Evolutionary conservation across 2,888 invertebrate genomes (phyloP), one percentile per base, ranked within the genome.

Genomic region (Pocota personata): DNA sequence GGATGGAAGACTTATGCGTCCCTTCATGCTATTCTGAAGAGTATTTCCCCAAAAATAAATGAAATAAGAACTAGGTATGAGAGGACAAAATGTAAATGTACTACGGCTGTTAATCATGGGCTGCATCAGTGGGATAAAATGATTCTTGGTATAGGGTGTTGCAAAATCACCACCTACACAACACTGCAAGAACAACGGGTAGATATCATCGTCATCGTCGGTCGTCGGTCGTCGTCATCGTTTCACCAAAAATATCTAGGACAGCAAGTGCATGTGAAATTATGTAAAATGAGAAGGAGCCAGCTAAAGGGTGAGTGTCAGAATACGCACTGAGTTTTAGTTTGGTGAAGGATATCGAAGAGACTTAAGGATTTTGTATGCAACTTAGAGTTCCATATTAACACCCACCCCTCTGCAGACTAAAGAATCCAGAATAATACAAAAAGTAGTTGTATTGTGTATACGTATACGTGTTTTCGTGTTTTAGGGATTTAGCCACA

Each of bases 121-220:
- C 69, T 75, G 79, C 78, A 84, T 58, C 79, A 66, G 75, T 75
- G 69, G 75, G 75, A 84, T 84, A 80, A 80, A 84, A 71, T 84
- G 75, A 84, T 75, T 75, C 48, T 58, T 75, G 64, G 67, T 60
- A 60, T 37, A 32, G 52, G 52, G 50, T 50, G 35, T 40, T 78
- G 52, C 64, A 77, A 58, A 60, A 78, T 78, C 78, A 73, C 82
- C 50, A 77, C 43, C 62, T 73, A 66, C 46, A 30, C 16, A 52
- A n/a, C n/a, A 66, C 52, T 40, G 58, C 50, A 50, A 64, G 52
- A 55, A 67, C 62, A 69, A 67, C 58, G 69, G 67, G 48, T n/a
- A 32, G 75, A 75, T 75, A 79, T 69, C 88, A 80, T 50, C 87
- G 88, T 82, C 88, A 88, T 75, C 37, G 89, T 8, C 35, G 8